Base-by-base conservation (phyloP, 2,888 invertebrate species). In the Caenorhabditis zanzibari region DNA sequence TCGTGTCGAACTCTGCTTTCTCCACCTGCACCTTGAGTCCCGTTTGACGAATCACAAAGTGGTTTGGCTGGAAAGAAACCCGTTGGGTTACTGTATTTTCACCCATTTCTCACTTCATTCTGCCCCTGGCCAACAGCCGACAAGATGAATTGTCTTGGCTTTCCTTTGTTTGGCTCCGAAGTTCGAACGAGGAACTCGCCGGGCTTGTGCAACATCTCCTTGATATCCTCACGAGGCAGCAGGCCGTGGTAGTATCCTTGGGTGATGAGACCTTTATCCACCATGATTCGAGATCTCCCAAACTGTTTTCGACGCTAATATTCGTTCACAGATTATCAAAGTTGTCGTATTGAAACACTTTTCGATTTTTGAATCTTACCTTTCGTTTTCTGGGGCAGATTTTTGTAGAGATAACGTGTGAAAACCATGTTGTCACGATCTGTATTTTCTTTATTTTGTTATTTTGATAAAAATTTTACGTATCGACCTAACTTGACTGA, bases 161-260 rank as follows among this genome's bases (percentile, higher is more conserved):
- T 56, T 41, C 86, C 88, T 16, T 81, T 69, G 0, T 49, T 54
- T 3, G 89, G 88, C 59, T 88, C 88, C 10, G 89, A 84, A 2
- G 81, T 74, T 19, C 89, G 82, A 7, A 89, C 82, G 19, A 89
- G 68, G 54, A 79, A 89, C 19, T 89, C 88, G 38, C 88, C 88
- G 14, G 81, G 75, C 28, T 82, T 79, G 16, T 71, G 71, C 16
- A 88, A 44, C 87, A 88, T 84, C 52, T 61, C 66, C 86, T 77
- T 76, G 52, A 89, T 88, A 41, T 89, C 89, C 47, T 89, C 89
- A 19, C 89, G 82, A 0, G 88, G 88, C 63, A 89, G 66, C 10
- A 88, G 73, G 14, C 89, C 89, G 64, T 89, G 89, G 64, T 86
- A 88, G 66, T 82, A 86, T 1, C 22, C 16, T 41, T 82, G 68